Percentiles rank a stretch among this genome's conserved stretches.
Conservation (phyloP, 2,113 vertebrate species). For the Orientallactaga bullata region DNA sequence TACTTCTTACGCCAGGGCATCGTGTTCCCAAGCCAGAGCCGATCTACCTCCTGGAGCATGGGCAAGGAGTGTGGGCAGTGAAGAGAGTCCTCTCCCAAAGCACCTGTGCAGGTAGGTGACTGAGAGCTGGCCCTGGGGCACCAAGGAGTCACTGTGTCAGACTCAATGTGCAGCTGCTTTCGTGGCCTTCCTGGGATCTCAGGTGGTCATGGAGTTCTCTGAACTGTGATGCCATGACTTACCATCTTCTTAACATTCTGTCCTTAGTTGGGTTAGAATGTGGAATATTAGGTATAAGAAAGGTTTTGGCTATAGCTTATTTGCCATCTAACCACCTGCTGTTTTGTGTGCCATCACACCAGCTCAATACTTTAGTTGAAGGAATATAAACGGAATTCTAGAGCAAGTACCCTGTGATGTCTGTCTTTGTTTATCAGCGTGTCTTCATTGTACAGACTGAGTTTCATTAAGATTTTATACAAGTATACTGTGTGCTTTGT, state of each 20-base stretch:
- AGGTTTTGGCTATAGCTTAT: not conserved
- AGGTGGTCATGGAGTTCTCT: not conserved
- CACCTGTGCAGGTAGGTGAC: constrained; percentile 21
- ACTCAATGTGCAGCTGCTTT: not conserved
- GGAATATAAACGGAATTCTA: not conserved
- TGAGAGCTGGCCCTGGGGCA: not conserved
- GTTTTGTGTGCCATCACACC: not conserved
- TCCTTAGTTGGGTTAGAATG: not conserved
- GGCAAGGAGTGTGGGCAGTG: not conserved
- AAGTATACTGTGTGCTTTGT: too few species aligned
- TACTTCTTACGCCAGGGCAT: constrained; percentile 39
- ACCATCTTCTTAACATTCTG: not conserved
- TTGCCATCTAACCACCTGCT: not conserved
- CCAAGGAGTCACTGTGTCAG: not conserved
- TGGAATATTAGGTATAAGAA: not conserved
- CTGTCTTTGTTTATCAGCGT: not conserved
- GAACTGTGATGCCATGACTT: not conserved
- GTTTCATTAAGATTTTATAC: too few species aligned
- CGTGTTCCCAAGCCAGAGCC: constrained; percentile 49
- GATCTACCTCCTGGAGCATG: not conserved
- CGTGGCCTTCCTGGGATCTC: not conserved
- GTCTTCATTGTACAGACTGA: too few species aligned
- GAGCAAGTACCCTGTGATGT: not conserved
- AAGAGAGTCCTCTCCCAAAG: not conserved
- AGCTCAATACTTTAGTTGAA: not conserved